Evolutionary conservation across 2,113 vertebrate genomes (phyloP).

Genomic region (Scomber scombrus): DNA sequence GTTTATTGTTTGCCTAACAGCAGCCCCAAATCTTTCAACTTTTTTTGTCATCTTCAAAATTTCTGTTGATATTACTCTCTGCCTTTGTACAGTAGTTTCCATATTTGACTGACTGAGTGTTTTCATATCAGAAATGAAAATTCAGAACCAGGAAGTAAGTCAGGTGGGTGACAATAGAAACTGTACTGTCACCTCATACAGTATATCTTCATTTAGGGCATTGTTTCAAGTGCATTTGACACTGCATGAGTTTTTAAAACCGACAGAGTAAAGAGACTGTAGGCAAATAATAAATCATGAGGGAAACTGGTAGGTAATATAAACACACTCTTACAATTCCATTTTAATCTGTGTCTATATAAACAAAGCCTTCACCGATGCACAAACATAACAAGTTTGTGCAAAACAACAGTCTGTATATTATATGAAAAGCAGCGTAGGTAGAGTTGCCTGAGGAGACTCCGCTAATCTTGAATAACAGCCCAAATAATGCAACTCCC

Average conservation of each 20-base stretch:
- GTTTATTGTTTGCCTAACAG: too few species aligned
- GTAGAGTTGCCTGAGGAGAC: not conserved
- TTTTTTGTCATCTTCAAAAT: too few species aligned
- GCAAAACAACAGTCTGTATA: not conserved
- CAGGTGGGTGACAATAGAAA: not conserved
- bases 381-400: not conserved
- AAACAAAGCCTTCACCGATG: not conserved
- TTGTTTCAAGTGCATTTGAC: not conserved
- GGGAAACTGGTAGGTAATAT: not conserved
- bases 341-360: not conserved
- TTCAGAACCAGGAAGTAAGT: not conserved
- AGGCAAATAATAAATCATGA: not conserved
- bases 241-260: not conserved
- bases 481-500: not conserved
- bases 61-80: too few species aligned
- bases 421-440: not conserved
- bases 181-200: not conserved
- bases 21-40: too few species aligned
- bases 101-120: too few species aligned
- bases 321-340: conserved; percentile 1
- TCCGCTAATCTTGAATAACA: conserved; percentile 20
- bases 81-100: too few species aligned
- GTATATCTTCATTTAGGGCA: not conserved
- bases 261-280: not conserved
- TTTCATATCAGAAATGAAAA: not conserved